A percentile compares a stretch with the other conserved stretches of the same genome.
Conservation (phyloP, 1,140 invertebrate genomes). For the Panonychus citri region DNA sequence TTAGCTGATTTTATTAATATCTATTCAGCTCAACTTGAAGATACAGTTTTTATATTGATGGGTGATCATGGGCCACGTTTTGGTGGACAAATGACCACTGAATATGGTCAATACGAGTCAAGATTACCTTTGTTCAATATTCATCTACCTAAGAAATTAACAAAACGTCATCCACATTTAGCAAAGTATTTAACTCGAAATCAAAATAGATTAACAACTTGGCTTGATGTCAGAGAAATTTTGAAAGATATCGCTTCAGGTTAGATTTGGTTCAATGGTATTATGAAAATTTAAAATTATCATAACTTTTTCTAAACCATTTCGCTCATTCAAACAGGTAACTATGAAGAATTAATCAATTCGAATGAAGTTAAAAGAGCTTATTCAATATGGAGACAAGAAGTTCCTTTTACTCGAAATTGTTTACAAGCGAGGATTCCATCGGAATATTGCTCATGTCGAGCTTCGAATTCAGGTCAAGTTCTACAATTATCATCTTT, state of each 20-base stretch:
- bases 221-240: conserved; percentile 18
- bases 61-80: conserved; percentile 10
- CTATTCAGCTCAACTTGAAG: neutral
- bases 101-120: conserved; percentile 18
- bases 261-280: too few relatives aligned
- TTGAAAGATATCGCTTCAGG: conserved; percentile 14
- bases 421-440: conserved; percentile 6
- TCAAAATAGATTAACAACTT: conserved; percentile 5
- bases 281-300: too few relatives aligned
- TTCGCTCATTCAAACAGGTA: too few relatives aligned
- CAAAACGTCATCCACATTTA: conserved; percentile 11
- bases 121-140: conserved; percentile 18
- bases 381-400: neutral
- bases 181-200: conserved; percentile 4
- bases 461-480: neutral
- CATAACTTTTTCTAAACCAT: too few relatives aligned
- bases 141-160: conserved; percentile 13
- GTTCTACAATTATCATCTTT: neutral
- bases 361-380: neutral
- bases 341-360: neutral
- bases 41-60: conserved; percentile 10
- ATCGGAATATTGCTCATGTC: conserved; percentile 5
- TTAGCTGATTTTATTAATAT: conserved; percentile 3
- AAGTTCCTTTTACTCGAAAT: conserved; percentile 1
- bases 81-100: conserved; percentile 15